Base-by-base conservation (phyloP, 2,797 vertebrate species). In the Spea hammondii region DNA sequence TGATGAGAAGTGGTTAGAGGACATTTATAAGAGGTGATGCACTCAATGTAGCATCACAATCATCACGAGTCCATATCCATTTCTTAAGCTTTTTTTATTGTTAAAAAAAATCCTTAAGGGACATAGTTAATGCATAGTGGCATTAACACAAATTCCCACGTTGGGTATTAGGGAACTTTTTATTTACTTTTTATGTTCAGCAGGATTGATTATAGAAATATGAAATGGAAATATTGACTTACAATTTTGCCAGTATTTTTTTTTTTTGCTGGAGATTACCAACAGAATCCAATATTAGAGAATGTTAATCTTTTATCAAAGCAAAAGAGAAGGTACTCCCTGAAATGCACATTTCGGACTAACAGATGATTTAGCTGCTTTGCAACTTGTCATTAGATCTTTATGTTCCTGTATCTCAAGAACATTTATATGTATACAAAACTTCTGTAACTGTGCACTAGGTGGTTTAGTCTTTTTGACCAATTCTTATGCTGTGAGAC, bases 1-100 rank as follows among this genome's bases (percentile, higher is more conserved):
- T 65, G 96, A 96, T 64, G 95, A 96, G 86, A 96, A 95, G 86
- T 99, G 97, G 97, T 91, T 99, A 83, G 94, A 96, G 88, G 95
- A 98, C 84, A 93, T 93, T 88, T 93, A 93, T 85, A 93, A 90
- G 88, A 93, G 92, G 90, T 93, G 91, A 93, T 91, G 84, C 85
- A 85, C 71, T 79, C 79, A 74, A 76, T 70, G 0, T 75, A 7
- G 57, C 70, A 54, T 83, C 68, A 85, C 82, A 85, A 79, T 84
- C 14, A 51, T 82, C 11, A 47, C 55, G 51, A 82, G 59, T 71
- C 65, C 72, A n/a, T 83, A 81, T 84, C 88, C 79, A 79, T 85
- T 89, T 87, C 83, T 89, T 85, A 83, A 74, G 83, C 82, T 84
- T 83, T 88, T n/a, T 85, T 87, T 85, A 87, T 87, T 84, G 55